Percentiles rank a stretch among this genome's conserved stretches.
phyloP scores from a whole-genome alignment of 2,797 vertebrate species.

The Macropus fuliginosus region DNA sequence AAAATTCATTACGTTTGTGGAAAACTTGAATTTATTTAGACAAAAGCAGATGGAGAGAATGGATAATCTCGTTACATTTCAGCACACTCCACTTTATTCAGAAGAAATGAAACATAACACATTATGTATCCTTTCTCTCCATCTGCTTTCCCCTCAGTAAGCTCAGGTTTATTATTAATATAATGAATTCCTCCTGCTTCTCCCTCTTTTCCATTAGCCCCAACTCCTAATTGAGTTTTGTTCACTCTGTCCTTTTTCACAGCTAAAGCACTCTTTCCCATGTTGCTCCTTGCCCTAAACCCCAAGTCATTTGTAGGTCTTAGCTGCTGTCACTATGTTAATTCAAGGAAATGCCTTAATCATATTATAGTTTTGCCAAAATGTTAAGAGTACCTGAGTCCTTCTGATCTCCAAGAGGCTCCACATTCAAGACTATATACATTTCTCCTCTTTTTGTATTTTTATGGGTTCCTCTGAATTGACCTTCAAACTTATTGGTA shows the following conservation, averaged over 20 bases:
- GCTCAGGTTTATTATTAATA: conserved; percentile 80
- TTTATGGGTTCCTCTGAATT: not conserved
- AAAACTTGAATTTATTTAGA: conserved; percentile 75
- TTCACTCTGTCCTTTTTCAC: conserved; percentile 57
- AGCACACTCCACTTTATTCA: conserved; percentile 72
- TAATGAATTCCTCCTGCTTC: conserved; percentile 76
- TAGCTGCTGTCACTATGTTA: conserved; percentile 3
- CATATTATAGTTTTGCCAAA: conserved; percentile 60
- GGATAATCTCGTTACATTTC: conserved; percentile 77
- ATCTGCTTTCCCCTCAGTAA: conserved; percentile 75
- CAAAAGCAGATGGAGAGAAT: conserved; percentile 82
- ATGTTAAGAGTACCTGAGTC: conserved; percentile 23
- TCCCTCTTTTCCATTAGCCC: conserved; percentile 67
- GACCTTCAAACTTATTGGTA: not conserved
- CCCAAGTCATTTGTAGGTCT: conserved; percentile 57
- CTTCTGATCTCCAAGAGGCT: conserved; percentile 25
- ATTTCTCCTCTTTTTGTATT: not conserved
- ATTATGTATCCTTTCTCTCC: conserved; percentile 72
- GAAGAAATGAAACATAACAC: conserved; percentile 79
- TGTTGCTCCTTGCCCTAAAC: conserved; percentile 25
- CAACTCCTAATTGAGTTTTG: conserved; percentile 73
- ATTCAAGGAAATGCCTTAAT: conserved; percentile 55
- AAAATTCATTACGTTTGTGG: conserved; percentile 67
- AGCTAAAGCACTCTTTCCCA: conserved; percentile 54
- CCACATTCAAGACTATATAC: not conserved